phyloP scores from a whole-genome alignment of 2,113 vertebrate species.

The Rhineura floridana region DNA sequence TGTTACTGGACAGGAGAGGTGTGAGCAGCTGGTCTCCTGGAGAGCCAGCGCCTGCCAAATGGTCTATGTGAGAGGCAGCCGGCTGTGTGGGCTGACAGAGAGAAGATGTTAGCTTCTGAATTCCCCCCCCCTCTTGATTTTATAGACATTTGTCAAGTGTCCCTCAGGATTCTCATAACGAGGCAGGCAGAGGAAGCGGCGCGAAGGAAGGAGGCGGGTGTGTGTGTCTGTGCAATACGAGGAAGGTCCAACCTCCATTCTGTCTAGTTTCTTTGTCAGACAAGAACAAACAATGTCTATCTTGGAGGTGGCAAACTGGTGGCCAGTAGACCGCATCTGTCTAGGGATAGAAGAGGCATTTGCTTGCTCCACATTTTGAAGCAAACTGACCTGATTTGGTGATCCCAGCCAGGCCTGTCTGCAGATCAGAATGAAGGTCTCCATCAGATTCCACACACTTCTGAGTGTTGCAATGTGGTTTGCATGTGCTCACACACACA shows the following conservation, averaged over 20 bases:
- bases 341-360: no score
- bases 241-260: conserved; percentile 52
- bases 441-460: no score
- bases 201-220: neutral
- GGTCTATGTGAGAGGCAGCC: conserved; percentile 61
- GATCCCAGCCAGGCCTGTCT: no score
- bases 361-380: no score
- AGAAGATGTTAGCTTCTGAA: conserved; percentile 67
- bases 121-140: conserved; percentile 54
- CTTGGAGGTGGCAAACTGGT: neutral
- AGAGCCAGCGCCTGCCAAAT: conserved; percentile 71
- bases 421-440: no score
- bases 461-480: no score
- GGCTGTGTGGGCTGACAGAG: conserved; percentile 62
- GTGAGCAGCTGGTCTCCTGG: conserved; percentile 71
- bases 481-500: no score
- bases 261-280: conserved; percentile 45
- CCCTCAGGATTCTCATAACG: conserved; percentile 66
- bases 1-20: conserved; percentile 70
- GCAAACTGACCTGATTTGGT: no score
- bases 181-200: conserved; percentile 52
- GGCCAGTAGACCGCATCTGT: neutral
- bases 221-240: conserved; percentile 52
- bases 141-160: conserved; percentile 73
- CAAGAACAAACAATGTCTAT: conserved; percentile 42